These are phyloP conservation scores for Halcyon malimbica DNA, from an alignment of 2,113 vertebrate genomes.

Conservation along the genomic window DNA sequence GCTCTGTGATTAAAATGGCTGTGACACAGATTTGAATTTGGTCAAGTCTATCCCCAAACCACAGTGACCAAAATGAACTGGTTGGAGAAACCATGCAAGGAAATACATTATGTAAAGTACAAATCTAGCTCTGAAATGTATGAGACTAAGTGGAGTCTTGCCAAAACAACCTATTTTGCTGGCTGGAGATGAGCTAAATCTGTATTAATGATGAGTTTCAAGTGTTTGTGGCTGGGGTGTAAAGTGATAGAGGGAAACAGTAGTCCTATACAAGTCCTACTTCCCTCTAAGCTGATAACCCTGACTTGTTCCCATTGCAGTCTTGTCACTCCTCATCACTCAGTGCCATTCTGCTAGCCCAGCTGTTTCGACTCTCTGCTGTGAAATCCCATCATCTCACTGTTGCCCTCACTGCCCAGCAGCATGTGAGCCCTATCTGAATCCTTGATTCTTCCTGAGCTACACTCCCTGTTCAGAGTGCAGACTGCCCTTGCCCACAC, in stretches of 20 bases:
- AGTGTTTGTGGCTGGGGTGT: background rate
- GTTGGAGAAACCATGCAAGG: constrained; percentile 24
- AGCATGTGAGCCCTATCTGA: background rate
- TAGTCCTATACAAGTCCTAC: background rate
- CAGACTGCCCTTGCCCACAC: background rate
- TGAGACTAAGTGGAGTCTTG: background rate
- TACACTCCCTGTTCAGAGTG: background rate
- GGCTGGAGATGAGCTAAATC: constrained; percentile 14
- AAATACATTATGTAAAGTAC: background rate
- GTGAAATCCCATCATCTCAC: background rate
- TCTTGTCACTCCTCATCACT: background rate
- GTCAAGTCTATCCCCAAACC: constrained; percentile 21
- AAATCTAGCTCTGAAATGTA: background rate
- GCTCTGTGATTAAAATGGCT: constrained; percentile 31
- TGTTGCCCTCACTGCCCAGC: background rate
- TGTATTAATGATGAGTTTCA: background rate
- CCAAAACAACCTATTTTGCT: background rate
- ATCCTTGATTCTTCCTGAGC: background rate
- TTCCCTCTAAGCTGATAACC: background rate
- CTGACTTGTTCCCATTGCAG: background rate
- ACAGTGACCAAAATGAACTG: constrained; percentile 50
- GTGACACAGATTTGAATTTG: constrained; percentile 14
- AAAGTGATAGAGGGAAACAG: background rate
- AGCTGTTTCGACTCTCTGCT: background rate
- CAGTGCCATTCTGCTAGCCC: background rate